Base-by-base conservation (phyloP, 1,140 invertebrate genomes). In the Limonius californicus region DNA sequence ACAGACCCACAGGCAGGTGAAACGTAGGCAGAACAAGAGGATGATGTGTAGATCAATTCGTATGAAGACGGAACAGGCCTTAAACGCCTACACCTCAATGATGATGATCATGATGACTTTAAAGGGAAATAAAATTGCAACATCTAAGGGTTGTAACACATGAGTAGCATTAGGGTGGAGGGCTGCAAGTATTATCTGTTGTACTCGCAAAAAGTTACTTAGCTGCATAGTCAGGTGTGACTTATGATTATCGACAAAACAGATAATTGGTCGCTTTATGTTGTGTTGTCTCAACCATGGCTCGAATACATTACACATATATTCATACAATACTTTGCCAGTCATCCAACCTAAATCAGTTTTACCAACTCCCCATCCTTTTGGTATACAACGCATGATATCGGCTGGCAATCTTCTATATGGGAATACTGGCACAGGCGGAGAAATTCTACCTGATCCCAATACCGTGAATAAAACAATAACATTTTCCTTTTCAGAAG, bases 331-430 rank as follows among this genome's bases (percentile, higher is more conserved):
- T 1, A 69, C 65, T 63, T 71, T 68, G 14, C 54, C 62, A 11
- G 62, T 77, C 76, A 77, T 79, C 78, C 78, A 80, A 4, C 78
- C 74, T 30, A 11, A 71, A 9, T 78, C 76, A 19, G 72, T 67
- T 23, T 62, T 60, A 9, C 78, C n/a, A n/a, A n/a, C n/a, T n/a
- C n/a, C n/a, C n/a, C n/a, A n/a, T n/a, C n/a, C n/a, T n/a, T n/a
- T n/a, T n/a, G n/a, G n/a, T n/a, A n/a, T n/a, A n/a, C n/a, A n/a
- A n/a, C n/a, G n/a, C n/a, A n/a, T n/a, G n/a, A 67, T 30, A n/a
- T 62, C 57, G 39, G 54, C 4, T 21, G 70, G 72, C 15, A 71
- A 45, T 57, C 68, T 61, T 60, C 63, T 65, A 62, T 73, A 76
- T 2, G 63, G 18, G 54, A 70, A 78, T 1, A 78, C 12, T 42